These are phyloP conservation scores for Microdon myrmicae DNA, from an alignment of 2,888 invertebrate species.

Conservation along the genomic window DNA sequence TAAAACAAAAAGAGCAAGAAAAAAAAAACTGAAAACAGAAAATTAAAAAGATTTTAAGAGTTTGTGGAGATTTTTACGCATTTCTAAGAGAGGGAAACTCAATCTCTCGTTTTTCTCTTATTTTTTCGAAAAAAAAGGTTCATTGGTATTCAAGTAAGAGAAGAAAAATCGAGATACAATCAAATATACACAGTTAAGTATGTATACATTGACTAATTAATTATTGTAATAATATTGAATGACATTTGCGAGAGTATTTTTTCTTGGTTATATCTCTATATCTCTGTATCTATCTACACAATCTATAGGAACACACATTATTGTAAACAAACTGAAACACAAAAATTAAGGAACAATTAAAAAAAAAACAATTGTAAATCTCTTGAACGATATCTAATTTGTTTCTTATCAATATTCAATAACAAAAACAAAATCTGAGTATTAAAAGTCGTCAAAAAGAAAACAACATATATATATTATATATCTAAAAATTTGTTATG, in stretches of 20 bases:
- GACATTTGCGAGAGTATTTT: too few relatives aligned
- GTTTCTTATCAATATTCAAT: conserved; percentile 15
- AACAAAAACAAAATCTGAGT: conserved; percentile 18
- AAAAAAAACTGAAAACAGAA: too few relatives aligned
- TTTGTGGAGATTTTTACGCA: too few relatives aligned
- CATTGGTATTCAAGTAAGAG: conserved; percentile 27
- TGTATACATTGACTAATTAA: too few relatives aligned
- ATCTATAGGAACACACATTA: conserved; percentile 13
- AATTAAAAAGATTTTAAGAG: too few relatives aligned
- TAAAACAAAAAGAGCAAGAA: too few relatives aligned
- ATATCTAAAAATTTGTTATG: conserved; percentile 38
- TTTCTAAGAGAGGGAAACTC: too few relatives aligned
- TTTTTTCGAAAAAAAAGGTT: conserved; percentile 16
- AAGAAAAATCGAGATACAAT: conserved; percentile 46
- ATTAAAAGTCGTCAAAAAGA: conserved; percentile 18
- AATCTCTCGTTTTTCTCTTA: conserved; percentile 49
- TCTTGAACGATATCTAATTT: conserved; percentile 22
- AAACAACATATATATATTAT: conserved; percentile 8
- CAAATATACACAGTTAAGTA: conserved; percentile 44
- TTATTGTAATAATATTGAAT: too few relatives aligned
- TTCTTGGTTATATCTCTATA: too few relatives aligned
- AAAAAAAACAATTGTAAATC: conserved; percentile 2
- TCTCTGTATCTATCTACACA: too few relatives aligned
- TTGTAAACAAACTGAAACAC: conserved; percentile 8
- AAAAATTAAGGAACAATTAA: conserved; percentile 6